Evolutionary conservation across 2,888 invertebrate genomes (phyloP).

Genomic region (Steromphala cineraria): DNA sequence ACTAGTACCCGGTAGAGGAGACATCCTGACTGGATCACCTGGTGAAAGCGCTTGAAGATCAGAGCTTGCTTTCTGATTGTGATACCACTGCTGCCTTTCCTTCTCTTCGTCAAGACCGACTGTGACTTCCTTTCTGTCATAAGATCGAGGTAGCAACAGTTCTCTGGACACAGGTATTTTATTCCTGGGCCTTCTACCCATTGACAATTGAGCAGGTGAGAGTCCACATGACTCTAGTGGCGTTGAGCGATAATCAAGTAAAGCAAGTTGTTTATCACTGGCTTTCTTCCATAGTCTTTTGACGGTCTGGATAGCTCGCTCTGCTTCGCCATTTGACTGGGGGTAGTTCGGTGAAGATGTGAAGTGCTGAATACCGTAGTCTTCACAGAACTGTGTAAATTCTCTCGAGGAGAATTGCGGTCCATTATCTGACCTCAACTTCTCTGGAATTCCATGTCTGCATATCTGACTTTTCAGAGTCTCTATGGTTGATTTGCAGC

Average conservation of each 20-base stretch:
- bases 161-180: neutral
- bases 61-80: no score
- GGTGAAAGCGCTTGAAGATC: no score
- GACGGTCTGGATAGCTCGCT: neutral
- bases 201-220: neutral
- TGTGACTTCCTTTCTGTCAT: no score
- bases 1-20: no score
- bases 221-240: neutral
- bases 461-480: slow-evolving; percentile 35
- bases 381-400: slow-evolving; percentile 25
- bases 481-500: slow-evolving; percentile 25
- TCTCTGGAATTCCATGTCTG: slow-evolving; percentile 31
- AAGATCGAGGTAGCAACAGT: neutral
- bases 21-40: no score
- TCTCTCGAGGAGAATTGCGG: slow-evolving; percentile 33
- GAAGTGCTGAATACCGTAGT: slow-evolving; percentile 32
- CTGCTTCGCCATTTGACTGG: slow-evolving; percentile 40
- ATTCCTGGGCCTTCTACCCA: neutral
- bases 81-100: neutral
- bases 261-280: neutral
- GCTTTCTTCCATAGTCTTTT: neutral
- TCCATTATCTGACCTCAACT: slow-evolving; percentile 34
- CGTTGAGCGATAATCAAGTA: neutral
- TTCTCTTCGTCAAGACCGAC: no score
- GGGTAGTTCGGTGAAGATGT: slow-evolving; percentile 37